phyloP scores from a whole-genome alignment of 1,140 invertebrate species.

The Zophobas morio region DNA sequence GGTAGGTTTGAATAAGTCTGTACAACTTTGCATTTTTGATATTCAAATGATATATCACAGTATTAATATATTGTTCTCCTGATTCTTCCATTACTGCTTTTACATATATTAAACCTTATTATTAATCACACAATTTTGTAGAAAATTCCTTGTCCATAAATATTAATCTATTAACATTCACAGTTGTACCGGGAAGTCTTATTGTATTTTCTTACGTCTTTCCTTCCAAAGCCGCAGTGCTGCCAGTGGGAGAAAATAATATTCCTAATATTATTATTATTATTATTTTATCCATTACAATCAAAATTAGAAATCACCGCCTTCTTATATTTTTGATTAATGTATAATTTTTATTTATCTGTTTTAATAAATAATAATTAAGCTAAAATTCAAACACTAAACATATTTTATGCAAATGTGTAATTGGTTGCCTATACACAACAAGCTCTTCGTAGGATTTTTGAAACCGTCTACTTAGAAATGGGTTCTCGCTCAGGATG shows the following conservation, averaged over 20 bases:
- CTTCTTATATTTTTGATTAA: background rate
- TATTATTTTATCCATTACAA: background rate
- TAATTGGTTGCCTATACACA: background rate
- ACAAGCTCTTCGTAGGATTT: background rate
- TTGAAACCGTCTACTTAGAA: background rate
- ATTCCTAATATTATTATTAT: constrained; percentile 30
- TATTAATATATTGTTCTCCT: constrained; percentile 18
- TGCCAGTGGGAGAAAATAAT: constrained; percentile 50
- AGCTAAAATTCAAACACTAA: background rate
- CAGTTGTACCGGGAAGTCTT: constrained; percentile 18
- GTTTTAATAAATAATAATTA: background rate
- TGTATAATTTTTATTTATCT: constrained; percentile 3
- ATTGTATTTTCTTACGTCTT: constrained; percentile 31
- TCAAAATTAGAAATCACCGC: background rate
- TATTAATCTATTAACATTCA: constrained; percentile 39
- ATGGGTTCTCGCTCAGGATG: background rate
- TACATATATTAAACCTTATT: constrained; percentile 45
- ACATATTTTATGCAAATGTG: constrained; percentile 22
- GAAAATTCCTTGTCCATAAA: constrained; percentile 28
- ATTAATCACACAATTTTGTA: constrained; percentile 28
- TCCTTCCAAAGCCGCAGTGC: constrained; percentile 18
- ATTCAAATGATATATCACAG: constrained; percentile 22
- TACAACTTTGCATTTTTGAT: constrained; percentile 26
- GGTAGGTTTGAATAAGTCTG: constrained; percentile 31
- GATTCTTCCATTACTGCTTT: constrained; percentile 17